phyloP scores from a whole-genome alignment of 2,113 vertebrate species.

The Chlamydotis undulata region DNA sequence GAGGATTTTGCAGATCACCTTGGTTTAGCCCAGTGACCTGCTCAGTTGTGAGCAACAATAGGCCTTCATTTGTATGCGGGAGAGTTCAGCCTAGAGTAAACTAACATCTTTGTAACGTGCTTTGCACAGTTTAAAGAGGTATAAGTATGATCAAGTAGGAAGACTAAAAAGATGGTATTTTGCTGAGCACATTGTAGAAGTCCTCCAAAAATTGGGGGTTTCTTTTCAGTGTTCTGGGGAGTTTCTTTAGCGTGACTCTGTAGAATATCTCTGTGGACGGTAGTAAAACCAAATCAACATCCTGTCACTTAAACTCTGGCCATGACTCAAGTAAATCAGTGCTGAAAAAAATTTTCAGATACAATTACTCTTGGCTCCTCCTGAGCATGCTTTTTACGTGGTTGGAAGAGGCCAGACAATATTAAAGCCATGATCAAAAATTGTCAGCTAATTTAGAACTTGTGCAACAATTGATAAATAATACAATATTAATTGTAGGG shows the following conservation, averaged over 20 bases:
- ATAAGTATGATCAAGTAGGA: neutral
- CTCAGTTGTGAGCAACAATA: neutral
- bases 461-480: neutral
- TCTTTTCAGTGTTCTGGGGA: neutral
- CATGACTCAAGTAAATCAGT: neutral
- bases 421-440: neutral
- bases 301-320: neutral
- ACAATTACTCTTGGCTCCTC: neutral
- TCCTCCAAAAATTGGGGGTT: neutral
- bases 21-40: neutral
- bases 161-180: neutral
- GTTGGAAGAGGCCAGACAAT: neutral
- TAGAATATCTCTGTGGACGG: neutral
- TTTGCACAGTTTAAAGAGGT: neutral
- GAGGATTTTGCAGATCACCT: conserved; percentile 33
- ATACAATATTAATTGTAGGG: neutral
- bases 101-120: neutral
- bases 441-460: neutral
- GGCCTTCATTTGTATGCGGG: conserved; percentile 12
- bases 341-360: neutral
- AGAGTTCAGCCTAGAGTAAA: neutral
- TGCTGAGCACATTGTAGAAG: neutral
- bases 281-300: neutral
- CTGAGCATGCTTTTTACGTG: neutral
- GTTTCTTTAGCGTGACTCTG: neutral